Base-by-base conservation (phyloP, 2,888 invertebrate species). In the Parasteatoda lunata region DNA sequence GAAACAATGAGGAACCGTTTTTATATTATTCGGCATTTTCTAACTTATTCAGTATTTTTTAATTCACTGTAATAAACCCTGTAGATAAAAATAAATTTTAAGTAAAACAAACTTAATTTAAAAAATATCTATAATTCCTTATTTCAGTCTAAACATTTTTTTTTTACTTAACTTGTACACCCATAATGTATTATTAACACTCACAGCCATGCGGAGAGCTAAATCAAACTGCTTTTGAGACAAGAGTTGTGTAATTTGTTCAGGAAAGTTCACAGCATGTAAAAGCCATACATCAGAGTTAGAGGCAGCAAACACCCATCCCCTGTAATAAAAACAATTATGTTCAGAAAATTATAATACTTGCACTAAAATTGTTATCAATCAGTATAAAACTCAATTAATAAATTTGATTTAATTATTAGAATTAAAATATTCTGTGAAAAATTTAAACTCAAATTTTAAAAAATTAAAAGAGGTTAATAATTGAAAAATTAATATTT, bases 171-270 rank as follows among this genome's bases (percentile, higher is more conserved):
- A 30, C 30, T 30, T 30, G 30, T 30, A 30, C 30, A 2, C 30
- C 2, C 30, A 30, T 30, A 30, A 30, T 30, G 30, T 30, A 30
- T 30, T 30, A 30, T 30, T 45, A 30, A 30, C 15, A 87, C 77
- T 59, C 75, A 85, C 98, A 81, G 97, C 97, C 89, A 98, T 93
- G 91, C 96, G 96, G 47, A 98, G 94, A 3, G 99, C 99, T 83
- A 99, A 93, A 92, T 98, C 96, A 92, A 98, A 99, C 91, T 98
- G 96, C 91, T 97, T 97, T 90, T 96, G 96, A 89, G 96, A 95
- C 11, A 98, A 93, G 75, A 99, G 93, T 90, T 95, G 95, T 90
- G 95, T 94, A 54, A 97, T 95, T 92, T 99, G 99, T 84, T 95
- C 95, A 3, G 95, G 94, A 89, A 97, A 94, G 89, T 97, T 96